Base-by-base conservation (phyloP, 2,888 invertebrate genomes). In the Xanthorhoe designata region DNA sequence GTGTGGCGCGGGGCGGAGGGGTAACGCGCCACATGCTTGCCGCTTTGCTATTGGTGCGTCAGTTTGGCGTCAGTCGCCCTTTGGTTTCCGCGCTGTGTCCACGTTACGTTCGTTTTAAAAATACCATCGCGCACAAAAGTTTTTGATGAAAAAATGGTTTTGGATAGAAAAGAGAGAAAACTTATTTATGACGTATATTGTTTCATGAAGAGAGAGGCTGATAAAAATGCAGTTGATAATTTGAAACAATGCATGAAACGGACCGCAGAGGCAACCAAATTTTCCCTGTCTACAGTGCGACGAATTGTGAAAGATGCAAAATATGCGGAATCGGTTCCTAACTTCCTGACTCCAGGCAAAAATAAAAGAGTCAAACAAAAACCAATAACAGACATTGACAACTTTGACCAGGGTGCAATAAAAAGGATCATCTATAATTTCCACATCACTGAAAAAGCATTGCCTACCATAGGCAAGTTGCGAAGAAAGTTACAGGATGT, bases 341-440 rank as follows among this genome's bases (percentile, higher is more conserved):
- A 53, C 6, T 60, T 66, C 15, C 45, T 50, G 8, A 59, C 59
- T 9, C 62, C 61, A 8, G 64, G 61, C n/a, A 67, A 62, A 17
- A 64, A 64, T 15, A 45, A 47, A 42, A 54, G 66, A 13, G 0
- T 9, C 0, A 47, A 45, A 9, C 8, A 2, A 42, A 66, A 56
- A 58, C 38, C 24, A 32, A 42, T 62, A 4, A 66, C 64, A 8
- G 60, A 49, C 2, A 61, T 67, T 9, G 63, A 67, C 7, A n/a
- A 13, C 10, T 80, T 80, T 54, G 75, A 79, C 52, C 73, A 77
- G 67, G 72, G 75, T 3, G 77, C 79, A 0, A 78, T 82, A 19
- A 81, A 74, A 70, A 76, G 78, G 19, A 75, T 73, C 38, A 73
- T 82, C 7, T 78, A 83, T 49, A 81, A 79, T 64, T 81, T 75